Percentiles rank a stretch among this genome's conserved stretches.
These are phyloP conservation scores for Diorhabda elongata DNA, from an alignment of 1,140 invertebrate genomes.

Conservation along the genomic window DNA sequence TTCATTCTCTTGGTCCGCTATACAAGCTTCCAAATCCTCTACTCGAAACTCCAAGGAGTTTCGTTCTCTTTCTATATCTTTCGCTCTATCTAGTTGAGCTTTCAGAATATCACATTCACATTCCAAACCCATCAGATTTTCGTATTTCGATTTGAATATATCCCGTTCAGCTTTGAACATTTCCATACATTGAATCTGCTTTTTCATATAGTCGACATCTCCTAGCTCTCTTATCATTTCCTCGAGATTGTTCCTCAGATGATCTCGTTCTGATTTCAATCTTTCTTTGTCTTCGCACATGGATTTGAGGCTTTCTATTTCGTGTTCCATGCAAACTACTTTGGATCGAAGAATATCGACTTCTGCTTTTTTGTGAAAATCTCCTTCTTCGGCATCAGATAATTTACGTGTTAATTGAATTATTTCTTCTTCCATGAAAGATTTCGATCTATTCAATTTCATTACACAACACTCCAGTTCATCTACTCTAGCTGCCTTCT, in stretches of 20 bases:
- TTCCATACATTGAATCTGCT: constrained; percentile 37
- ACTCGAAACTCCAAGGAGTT: constrained; percentile 35
- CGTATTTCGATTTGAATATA: constrained; percentile 38
- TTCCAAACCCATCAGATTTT: constrained; percentile 35
- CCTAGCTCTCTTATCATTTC: constrained; percentile 36
- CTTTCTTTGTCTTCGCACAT: constrained; percentile 37
- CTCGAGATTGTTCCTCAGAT: constrained; percentile 34
- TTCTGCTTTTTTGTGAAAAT: constrained; percentile 24
- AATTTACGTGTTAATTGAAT: constrained; percentile 30
- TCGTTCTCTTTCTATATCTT: constrained; percentile 33
- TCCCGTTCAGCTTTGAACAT: constrained; percentile 37
- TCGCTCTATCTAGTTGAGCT: constrained; percentile 31
- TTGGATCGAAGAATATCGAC: constrained; percentile 25
- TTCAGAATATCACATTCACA: constrained; percentile 35
- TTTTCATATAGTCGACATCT: constrained; percentile 37
- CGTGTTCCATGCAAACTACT: constrained; percentile 32
- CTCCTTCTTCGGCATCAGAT: constrained; percentile 23
- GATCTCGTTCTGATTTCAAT: constrained; percentile 34
- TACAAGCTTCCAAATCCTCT: constrained; percentile 37
- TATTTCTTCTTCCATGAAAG: constrained; percentile 32
- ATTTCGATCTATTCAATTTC: constrained; percentile 25
- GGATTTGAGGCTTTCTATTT: constrained; percentile 30
- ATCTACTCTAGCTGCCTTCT: constrained; percentile 22
- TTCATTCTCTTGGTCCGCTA: constrained; percentile 45
- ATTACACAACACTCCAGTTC: constrained; percentile 30